phyloP scores from a whole-genome alignment of 2,888 invertebrate genomes.

The Eilema depressum region DNA sequence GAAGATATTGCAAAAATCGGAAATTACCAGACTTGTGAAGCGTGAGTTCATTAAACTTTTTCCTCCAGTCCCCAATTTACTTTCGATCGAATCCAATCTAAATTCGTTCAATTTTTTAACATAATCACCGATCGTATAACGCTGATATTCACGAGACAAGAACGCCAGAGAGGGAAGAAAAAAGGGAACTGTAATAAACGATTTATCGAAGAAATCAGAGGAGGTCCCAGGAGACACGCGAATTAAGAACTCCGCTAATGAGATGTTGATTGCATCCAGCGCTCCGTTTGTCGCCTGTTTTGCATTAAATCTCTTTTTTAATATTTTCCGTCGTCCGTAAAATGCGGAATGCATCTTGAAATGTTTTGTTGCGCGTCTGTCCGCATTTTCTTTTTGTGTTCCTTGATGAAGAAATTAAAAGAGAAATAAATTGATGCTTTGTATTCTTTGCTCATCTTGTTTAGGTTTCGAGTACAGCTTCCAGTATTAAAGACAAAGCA shows the following conservation, averaged over 20 bases:
- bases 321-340: constrained; percentile 63
- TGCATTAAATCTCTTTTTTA: constrained; percentile 66
- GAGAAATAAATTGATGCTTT: constrained; percentile 26
- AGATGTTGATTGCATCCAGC: constrained; percentile 84
- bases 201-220: constrained; percentile 79
- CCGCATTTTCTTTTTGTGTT: constrained; percentile 32
- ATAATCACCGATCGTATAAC: constrained; percentile 73
- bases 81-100: constrained; percentile 68
- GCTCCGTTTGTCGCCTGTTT: constrained; percentile 75
- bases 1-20: constrained; percentile 49
- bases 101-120: constrained; percentile 73
- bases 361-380: constrained; percentile 62
- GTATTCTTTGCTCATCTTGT: constrained; percentile 9
- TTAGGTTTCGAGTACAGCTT: constrained; percentile 16
- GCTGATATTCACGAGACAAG: constrained; percentile 71
- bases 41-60: constrained; percentile 74
- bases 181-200: constrained; percentile 76
- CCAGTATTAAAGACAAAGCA: constrained; percentile 14
- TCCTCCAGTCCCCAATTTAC: constrained; percentile 65
- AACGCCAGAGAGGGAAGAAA: constrained; percentile 49
- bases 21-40: constrained; percentile 53
- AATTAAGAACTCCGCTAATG: constrained; percentile 83
- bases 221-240: constrained; percentile 67
- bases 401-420: constrained; percentile 47
- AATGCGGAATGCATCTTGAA: constrained; percentile 74